These are phyloP conservation scores for Plebejus argus DNA, from an alignment of 2,888 invertebrate species.

Conservation along the genomic window DNA sequence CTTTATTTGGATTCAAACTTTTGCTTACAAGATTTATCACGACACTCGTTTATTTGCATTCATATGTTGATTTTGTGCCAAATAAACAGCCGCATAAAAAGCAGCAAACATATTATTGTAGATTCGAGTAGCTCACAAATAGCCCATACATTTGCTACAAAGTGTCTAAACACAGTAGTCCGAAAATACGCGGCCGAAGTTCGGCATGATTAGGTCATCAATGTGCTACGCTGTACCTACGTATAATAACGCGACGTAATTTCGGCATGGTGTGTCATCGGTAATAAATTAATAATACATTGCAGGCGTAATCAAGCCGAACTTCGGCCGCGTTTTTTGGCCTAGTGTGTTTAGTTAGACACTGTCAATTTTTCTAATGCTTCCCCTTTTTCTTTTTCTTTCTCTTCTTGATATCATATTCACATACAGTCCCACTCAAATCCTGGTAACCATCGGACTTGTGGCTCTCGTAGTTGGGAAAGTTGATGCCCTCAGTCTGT, in stretches of 20 bases:
- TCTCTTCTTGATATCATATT: conserved; percentile 50
- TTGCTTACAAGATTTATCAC: neutral
- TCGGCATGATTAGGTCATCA: too few relatives aligned
- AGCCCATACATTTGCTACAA: neutral
- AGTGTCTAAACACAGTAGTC: neutral
- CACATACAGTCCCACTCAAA: conserved; percentile 61
- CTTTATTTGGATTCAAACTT: neutral
- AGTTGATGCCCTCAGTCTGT: conserved; percentile 63
- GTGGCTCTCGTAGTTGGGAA: conserved; percentile 61
- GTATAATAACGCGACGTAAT: too few relatives aligned
- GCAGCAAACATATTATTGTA: neutral
- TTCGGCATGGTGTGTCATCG: too few relatives aligned
- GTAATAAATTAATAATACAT: too few relatives aligned
- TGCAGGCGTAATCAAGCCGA: too few relatives aligned
- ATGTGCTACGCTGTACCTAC: too few relatives aligned
- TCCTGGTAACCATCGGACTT: conserved; percentile 67
- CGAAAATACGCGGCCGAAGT: too few relatives aligned
- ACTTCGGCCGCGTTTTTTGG: too few relatives aligned
- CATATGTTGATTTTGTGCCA: neutral
- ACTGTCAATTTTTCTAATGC: neutral
- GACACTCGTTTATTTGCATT: neutral
- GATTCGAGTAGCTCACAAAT: neutral
- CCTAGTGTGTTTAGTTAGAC: too few relatives aligned
- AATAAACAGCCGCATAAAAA: neutral
- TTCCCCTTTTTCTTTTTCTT: conserved; percentile 59